Conservation (phyloP, 2,113 vertebrate species). For the Melospiza georgiana region DNA sequence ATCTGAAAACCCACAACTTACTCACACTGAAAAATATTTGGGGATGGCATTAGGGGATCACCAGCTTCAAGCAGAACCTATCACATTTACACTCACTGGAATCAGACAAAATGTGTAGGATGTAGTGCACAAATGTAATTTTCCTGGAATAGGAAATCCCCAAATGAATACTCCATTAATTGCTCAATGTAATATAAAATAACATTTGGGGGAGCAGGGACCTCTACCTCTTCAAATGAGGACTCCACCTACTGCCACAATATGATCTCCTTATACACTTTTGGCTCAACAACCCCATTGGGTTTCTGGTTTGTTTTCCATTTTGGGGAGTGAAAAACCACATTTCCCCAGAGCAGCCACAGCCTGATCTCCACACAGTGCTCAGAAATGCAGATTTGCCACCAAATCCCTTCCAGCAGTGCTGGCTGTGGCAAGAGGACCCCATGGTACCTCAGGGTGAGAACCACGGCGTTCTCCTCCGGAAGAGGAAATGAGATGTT, state of each 20-base stretch:
- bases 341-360: neutral
- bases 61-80: neutral
- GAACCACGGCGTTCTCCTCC: neutral
- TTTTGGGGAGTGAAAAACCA: neutral
- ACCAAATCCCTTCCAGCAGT: neutral
- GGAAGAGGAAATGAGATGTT: neutral
- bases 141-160: neutral
- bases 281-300: neutral
- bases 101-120: neutral
- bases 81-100: neutral
- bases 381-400: neutral
- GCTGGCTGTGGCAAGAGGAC: neutral
- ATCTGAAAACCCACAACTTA: neutral
- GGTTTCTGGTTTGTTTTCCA: neutral
- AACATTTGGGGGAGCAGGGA: neutral
- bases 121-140: rapidly evolving
- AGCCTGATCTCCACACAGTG: neutral
- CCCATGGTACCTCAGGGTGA: neutral
- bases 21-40: neutral
- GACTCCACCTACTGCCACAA: neutral
- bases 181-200: neutral
- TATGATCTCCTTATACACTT: neutral
- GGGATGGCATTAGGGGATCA: neutral
- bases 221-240: neutral
- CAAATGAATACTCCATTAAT: neutral